Percentiles rank a stretch among this genome's conserved stretches.
Conservation (phyloP, 1,140 invertebrate genomes). For the Eufriesea mexicana region DNA sequence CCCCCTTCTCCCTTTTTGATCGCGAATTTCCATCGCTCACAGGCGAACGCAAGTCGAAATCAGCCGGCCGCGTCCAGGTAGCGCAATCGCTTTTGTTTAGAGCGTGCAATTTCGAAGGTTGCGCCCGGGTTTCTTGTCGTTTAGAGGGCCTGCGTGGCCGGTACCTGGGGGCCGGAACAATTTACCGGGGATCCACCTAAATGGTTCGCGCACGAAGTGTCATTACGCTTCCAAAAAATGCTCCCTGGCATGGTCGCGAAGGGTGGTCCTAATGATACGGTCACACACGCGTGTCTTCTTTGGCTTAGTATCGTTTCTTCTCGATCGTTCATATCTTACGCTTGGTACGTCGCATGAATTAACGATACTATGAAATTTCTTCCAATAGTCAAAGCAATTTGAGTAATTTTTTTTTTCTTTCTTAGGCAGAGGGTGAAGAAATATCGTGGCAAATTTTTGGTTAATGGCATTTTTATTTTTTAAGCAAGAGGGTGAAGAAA, state of each 20-base stretch:
- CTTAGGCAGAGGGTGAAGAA: too few relatives aligned
- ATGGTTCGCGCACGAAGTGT: constrained; percentile 66
- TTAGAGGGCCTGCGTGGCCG: constrained; percentile 48
- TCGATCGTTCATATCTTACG: constrained; percentile 5
- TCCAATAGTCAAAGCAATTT: neutral
- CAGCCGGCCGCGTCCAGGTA: neutral
- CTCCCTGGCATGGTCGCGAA: constrained; percentile 49
- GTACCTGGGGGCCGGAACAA: constrained; percentile 51
- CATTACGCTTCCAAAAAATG: constrained; percentile 60
- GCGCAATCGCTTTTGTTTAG: constrained; percentile 56
- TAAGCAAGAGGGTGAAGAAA: too few relatives aligned
- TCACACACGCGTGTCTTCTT: constrained; percentile 53
- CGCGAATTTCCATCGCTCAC: constrained; percentile 28
- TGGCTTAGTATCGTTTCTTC: neutral
- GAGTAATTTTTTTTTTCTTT: too few relatives aligned
- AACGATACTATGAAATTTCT: neutral
- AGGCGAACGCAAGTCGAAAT: constrained; percentile 3
- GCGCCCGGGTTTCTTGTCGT: constrained; percentile 52
- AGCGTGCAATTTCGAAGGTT: constrained; percentile 61
- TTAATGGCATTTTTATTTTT: too few relatives aligned
- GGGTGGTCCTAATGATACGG: constrained; percentile 65
- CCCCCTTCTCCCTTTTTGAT: neutral
- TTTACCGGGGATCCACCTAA: constrained; percentile 56
- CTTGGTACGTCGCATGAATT: neutral
- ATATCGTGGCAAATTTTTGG: too few relatives aligned